Percentiles rank a stretch among this genome's conserved stretches.
Conservation (phyloP, 2,113 vertebrate genomes). For the Cyanoramphus novaezelandiae region DNA sequence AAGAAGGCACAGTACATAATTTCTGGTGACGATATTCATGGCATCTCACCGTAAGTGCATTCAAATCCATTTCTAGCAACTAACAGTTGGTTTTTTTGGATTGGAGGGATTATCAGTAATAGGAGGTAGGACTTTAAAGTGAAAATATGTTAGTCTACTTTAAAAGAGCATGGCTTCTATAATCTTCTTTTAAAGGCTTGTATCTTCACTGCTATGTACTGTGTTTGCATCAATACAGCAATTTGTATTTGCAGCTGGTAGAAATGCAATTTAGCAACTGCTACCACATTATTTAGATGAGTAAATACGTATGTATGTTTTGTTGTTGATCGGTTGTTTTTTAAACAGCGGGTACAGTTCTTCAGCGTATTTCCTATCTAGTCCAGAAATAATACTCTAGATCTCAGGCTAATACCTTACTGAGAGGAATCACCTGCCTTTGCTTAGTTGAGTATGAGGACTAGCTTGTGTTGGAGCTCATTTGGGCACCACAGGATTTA, state of each 20-base stretch:
- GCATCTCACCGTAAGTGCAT: conserved; percentile 19
- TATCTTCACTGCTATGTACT: neutral
- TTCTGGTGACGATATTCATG: conserved; percentile 28
- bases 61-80: neutral
- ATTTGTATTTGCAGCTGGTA: neutral
- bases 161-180: neutral
- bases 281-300: neutral
- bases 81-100: neutral
- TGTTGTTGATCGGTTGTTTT: neutral
- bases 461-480: neutral
- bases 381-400: neutral
- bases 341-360: neutral
- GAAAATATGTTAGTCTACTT: neutral
- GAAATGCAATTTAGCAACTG: neutral
- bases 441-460: neutral
- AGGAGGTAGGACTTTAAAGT: neutral
- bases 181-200: neutral
- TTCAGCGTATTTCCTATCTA: neutral
- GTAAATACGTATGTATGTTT: neutral
- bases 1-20: neutral
- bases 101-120: neutral
- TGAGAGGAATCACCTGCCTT: neutral
- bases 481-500: conserved; percentile 10
- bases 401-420: neutral
- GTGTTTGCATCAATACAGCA: neutral